phyloP scores from a whole-genome alignment of 2,888 invertebrate species.

The Scaptomyza flava region DNA sequence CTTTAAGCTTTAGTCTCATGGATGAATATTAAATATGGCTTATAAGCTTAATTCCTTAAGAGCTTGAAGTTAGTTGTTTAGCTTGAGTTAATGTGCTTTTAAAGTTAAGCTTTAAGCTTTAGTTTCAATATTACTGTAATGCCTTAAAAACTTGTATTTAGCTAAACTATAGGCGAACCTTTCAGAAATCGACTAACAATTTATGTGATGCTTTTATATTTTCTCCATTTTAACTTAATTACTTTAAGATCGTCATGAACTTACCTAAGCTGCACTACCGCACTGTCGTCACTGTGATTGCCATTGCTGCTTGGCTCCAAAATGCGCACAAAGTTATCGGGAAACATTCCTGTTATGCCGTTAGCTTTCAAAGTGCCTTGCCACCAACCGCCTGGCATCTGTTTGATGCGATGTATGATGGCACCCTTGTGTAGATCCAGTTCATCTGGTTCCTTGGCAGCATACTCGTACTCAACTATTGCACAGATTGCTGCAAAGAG shows the following conservation, averaged over 20 bases:
- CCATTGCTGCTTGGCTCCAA: constrained; percentile 82
- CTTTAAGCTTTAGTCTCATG: no score
- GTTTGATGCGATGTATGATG: constrained; percentile 91
- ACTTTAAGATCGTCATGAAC: constrained; percentile 47
- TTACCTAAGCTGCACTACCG: constrained; percentile 67
- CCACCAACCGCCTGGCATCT: constrained; percentile 95
- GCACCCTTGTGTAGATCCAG: constrained; percentile 93
- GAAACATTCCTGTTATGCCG: constrained; percentile 94
- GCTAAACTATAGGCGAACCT: no score
- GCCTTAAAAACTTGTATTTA: no score
- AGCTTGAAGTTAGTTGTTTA: no score
- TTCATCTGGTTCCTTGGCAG: constrained; percentile 94
- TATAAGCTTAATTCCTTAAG: no score
- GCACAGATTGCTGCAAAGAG: constrained; percentile 87
- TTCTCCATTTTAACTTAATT: no score
- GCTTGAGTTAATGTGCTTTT: no score
- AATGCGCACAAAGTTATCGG: constrained; percentile 95
- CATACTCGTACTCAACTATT: constrained; percentile 93
- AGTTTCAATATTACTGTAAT: no score
- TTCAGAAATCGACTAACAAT: no score
- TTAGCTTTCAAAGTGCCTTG: constrained; percentile 90
- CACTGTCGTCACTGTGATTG: constrained; percentile 67
- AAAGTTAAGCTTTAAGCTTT: no score
- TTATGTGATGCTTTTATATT: no score
- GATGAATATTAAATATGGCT: no score